Percentiles rank a stretch among this genome's conserved stretches.
Evolutionary conservation across 2,113 vertebrate genomes (phyloP).

Genomic region (Lepidothrix coronata): DNA sequence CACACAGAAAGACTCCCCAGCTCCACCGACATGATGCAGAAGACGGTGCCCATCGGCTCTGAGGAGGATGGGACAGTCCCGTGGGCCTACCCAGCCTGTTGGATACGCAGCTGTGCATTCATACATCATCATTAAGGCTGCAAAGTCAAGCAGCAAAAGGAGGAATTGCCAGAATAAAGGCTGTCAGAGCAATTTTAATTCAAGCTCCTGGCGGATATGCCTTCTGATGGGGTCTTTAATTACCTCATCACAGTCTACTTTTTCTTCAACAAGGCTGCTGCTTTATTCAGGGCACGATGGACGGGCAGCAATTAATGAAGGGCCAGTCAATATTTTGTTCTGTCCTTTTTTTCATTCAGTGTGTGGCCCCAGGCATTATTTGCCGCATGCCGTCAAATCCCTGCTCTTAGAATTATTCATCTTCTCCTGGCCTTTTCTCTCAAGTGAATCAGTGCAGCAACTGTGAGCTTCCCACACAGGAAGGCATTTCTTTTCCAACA

Average conservation of each 20-base stretch:
- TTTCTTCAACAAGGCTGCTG: conserved; percentile 25
- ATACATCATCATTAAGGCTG: conserved; percentile 55
- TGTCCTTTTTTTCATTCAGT: not conserved
- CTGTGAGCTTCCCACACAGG: not conserved
- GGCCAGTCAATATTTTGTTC: conserved; percentile 49
- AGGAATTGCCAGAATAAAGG: conserved; percentile 48
- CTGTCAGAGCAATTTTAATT: conserved; percentile 59
- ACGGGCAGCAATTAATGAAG: not conserved
- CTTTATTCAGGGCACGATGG: conserved; percentile 7
- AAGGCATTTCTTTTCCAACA: not conserved
- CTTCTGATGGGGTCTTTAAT: conserved; percentile 54
- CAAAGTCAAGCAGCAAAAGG: conserved; percentile 31
- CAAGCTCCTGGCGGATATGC: conserved; percentile 24
- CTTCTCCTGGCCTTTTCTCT: not conserved
- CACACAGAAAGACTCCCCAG: not conserved
- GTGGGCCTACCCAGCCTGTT: not conserved
- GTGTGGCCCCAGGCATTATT: conserved; percentile 16
- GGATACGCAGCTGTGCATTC: conserved; percentile 5
- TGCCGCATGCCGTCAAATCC: not conserved
- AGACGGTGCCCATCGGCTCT: fast-evolving
- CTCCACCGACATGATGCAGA: not conserved
- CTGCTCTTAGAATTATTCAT: not conserved
- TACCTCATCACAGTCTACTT: conserved; percentile 56
- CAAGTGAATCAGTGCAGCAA: not conserved
- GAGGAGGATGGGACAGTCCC: not conserved